A percentile compares a stretch with the other conserved stretches of the same genome.
Evolutionary conservation across 1,140 invertebrate species (phyloP).

Genomic region (Maconellicoccus hirsutus): DNA sequence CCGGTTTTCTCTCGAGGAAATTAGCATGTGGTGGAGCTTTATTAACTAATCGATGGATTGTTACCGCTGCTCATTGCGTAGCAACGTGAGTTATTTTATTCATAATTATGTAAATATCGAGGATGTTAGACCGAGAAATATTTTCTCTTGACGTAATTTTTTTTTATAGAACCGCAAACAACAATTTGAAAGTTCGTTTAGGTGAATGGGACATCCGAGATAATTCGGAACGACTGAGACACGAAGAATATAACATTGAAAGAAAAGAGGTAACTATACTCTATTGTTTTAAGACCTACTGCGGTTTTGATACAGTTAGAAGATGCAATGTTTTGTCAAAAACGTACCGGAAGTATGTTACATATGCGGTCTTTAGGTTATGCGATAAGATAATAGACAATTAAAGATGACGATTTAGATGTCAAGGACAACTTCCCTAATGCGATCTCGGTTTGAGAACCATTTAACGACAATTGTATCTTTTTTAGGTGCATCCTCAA

Average conservation of each 20-base stretch:
- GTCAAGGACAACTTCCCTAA: no score
- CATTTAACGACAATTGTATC: background rate
- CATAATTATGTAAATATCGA: constrained; percentile 18
- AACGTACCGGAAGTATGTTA: no score
- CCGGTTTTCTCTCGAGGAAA: constrained; percentile 77
- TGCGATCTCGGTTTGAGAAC: no score
- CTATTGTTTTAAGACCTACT: background rate
- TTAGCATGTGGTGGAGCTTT: constrained; percentile 81
- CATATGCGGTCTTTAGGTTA: no score
- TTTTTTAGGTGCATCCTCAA: constrained; percentile 54
- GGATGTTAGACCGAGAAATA: background rate
- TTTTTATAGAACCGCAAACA: constrained; percentile 56
- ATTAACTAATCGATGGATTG: constrained; percentile 78
- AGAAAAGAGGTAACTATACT: constrained; percentile 57
- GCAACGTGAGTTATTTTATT: constrained; percentile 55
- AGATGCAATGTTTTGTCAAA: background rate
- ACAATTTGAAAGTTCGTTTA: constrained; percentile 69
- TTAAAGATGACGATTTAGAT: no score
- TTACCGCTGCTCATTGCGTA: constrained; percentile 79
- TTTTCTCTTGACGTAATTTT: background rate
- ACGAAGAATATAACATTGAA: constrained; percentile 80
- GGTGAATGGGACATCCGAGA: constrained; percentile 86
- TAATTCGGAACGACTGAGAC: constrained; percentile 61
- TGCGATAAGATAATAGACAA: no score
- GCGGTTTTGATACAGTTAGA: background rate